Evolutionary conservation across 2,888 invertebrate genomes (phyloP).

Genomic region (Alviniconcha strummeri): DNA sequence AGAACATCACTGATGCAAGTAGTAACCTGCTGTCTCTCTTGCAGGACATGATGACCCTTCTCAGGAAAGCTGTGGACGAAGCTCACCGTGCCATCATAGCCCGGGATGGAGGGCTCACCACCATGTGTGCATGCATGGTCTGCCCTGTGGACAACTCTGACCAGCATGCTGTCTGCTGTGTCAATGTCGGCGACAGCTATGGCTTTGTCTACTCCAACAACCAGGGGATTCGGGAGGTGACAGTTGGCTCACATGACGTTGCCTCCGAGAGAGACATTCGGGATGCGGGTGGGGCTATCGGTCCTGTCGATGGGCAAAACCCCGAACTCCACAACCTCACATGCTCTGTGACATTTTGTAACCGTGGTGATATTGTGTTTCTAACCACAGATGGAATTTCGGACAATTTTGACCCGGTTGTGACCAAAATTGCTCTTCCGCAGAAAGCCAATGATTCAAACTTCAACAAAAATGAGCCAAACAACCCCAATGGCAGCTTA

Average conservation of each 20-base stretch:
- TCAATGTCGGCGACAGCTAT: constrained; percentile 91
- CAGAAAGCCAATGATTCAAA: constrained; percentile 46
- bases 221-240: constrained; percentile 88
- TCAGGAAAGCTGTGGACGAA: constrained; percentile 87
- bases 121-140: constrained; percentile 87
- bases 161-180: constrained; percentile 83
- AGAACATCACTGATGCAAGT: too few relatives aligned
- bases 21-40: not conserved
- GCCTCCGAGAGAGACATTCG: constrained; percentile 89
- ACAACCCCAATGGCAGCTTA: constrained; percentile 39
- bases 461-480: constrained; percentile 41
- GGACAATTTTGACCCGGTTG: constrained; percentile 93
- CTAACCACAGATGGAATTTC: constrained; percentile 92
- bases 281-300: constrained; percentile 90
- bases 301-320: constrained; percentile 87
- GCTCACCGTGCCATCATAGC: constrained; percentile 89
- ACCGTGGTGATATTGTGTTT: constrained; percentile 88
- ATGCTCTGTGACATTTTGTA: constrained; percentile 86
- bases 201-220: constrained; percentile 87
- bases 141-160: constrained; percentile 74
- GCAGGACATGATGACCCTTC: constrained; percentile 40
- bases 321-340: constrained; percentile 92
- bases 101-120: constrained; percentile 84
- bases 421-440: constrained; percentile 86
- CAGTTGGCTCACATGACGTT: constrained; percentile 86